These are phyloP conservation scores for Poecilia velifera DNA, from an alignment of 2,797 vertebrate species.

Conservation along the genomic window DNA sequence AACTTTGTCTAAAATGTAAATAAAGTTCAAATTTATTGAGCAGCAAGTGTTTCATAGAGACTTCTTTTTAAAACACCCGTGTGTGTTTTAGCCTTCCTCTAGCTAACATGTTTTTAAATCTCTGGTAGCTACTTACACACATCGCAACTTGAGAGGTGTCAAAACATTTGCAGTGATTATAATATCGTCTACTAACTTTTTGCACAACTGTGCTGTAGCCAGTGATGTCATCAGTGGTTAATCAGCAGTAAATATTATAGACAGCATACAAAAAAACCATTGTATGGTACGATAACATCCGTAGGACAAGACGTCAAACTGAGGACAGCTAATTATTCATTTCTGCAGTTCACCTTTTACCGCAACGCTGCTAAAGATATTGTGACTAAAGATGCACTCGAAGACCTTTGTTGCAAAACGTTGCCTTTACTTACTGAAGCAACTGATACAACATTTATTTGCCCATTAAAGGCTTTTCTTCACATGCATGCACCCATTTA, in stretches of 20 bases:
- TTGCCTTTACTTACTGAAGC: background rate
- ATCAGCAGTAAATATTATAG: constrained; percentile 36
- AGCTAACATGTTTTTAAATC: background rate
- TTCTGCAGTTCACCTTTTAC: constrained; percentile 38
- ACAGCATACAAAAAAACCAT: background rate
- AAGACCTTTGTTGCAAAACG: background rate
- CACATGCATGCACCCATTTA: constrained; percentile 2
- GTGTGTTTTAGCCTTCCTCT: constrained; percentile 3
- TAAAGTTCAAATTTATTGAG: background rate
- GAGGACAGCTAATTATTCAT: constrained; percentile 69
- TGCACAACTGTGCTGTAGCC: background rate
- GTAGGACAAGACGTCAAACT: constrained; percentile 40
- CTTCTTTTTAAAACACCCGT: constrained; percentile 14
- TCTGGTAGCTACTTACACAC: background rate
- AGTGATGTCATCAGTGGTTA: constrained; percentile 40
- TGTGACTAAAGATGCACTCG: constrained; percentile 6
- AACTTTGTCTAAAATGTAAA: background rate
- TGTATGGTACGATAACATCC: too few species aligned
- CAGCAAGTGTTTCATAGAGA: background rate
- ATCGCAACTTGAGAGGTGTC: background rate
- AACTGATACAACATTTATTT: background rate
- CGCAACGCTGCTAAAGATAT: constrained; percentile 16
- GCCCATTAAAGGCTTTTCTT: background rate
- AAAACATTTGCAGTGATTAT: background rate
- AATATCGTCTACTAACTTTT: background rate